Evolutionary conservation across 2,888 invertebrate genomes (phyloP).

Genomic region (Polymixis flavicincta): DNA sequence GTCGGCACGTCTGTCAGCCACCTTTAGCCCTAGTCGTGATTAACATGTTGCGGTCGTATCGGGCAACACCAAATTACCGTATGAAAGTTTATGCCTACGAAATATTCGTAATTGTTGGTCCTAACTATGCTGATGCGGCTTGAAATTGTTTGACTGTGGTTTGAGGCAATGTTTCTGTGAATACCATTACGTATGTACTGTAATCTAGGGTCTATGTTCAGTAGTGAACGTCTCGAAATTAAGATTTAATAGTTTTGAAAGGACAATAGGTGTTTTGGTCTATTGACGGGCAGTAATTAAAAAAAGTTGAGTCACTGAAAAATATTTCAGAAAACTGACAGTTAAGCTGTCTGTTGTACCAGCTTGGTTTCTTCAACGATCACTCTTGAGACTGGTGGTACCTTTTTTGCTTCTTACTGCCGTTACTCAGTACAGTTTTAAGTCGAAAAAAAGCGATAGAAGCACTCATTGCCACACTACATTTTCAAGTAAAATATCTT

Average conservation of each 20-base stretch:
- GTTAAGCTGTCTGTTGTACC: not conserved
- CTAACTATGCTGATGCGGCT: slow-evolving; percentile 42
- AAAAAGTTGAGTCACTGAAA: not conserved
- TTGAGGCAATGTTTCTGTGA: slow-evolving; percentile 29
- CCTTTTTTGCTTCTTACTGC: not conserved
- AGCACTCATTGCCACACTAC: not conserved
- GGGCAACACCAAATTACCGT: slow-evolving; percentile 54
- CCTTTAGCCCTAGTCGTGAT: slow-evolving; percentile 73
- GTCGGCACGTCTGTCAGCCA: slow-evolving; percentile 68
- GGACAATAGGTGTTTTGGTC: not conserved
- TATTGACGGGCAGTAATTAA: no score
- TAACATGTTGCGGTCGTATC: slow-evolving; percentile 68
- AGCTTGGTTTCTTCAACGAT: not conserved
- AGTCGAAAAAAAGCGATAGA: not conserved
- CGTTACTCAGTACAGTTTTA: not conserved
- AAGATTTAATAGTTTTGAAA: not conserved
- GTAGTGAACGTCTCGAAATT: not conserved
- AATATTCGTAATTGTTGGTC: slow-evolving; percentile 52
- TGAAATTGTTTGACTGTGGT: slow-evolving; percentile 27
- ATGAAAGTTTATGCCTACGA: slow-evolving; percentile 49
- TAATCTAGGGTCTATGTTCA: not conserved
- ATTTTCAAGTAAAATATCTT: not conserved
- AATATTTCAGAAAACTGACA: not conserved
- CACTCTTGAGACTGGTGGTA: not conserved
- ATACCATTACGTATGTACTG: not conserved